Percentiles rank a stretch among this genome's conserved stretches.
These are phyloP conservation scores for Actias luna DNA, from an alignment of 2,888 invertebrate species.

Conservation along the genomic window DNA sequence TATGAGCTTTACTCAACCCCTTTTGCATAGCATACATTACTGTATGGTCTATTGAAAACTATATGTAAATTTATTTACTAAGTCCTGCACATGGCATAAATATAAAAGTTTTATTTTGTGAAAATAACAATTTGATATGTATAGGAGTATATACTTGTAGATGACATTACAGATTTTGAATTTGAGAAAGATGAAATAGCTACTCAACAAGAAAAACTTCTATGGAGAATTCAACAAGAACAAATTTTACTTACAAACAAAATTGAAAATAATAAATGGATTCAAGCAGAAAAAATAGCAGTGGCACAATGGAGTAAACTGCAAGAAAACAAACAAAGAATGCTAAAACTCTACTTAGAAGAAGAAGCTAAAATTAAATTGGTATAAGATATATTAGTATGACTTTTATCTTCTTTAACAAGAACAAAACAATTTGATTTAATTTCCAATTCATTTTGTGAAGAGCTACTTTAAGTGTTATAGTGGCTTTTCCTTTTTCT, in stretches of 20 bases:
- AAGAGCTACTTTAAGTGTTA: too few relatives aligned
- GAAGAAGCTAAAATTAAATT: slow-evolving; percentile 81
- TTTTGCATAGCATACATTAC: background rate
- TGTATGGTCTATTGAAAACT: background rate
- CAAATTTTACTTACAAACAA: slow-evolving; percentile 24
- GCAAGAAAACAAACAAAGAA: slow-evolving; percentile 79
- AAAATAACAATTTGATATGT: too few relatives aligned
- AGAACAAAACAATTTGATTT: too few relatives aligned
- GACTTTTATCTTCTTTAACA: too few relatives aligned
- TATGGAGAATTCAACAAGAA: slow-evolving; percentile 12
- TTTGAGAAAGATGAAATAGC: background rate
- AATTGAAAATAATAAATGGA: slow-evolving; percentile 84
- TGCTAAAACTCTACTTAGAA: slow-evolving; percentile 80
- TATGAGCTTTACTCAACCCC: background rate
- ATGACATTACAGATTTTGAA: background rate
- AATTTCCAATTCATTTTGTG: too few relatives aligned
- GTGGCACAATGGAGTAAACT: slow-evolving; percentile 84
- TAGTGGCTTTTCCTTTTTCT: too few relatives aligned
- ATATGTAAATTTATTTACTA: too few relatives aligned
- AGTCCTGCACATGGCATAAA: too few relatives aligned
- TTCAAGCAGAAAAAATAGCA: slow-evolving; percentile 84
- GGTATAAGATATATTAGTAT: slow-evolving; percentile 40
- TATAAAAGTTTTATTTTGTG: too few relatives aligned
- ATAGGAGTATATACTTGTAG: background rate
- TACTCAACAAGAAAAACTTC: slow-evolving; percentile 6